Evolutionary conservation across 1,140 invertebrate species (phyloP), one percentile per base, ranked within the genome.

Genomic region (Zaprionus ghesquierei): DNA sequence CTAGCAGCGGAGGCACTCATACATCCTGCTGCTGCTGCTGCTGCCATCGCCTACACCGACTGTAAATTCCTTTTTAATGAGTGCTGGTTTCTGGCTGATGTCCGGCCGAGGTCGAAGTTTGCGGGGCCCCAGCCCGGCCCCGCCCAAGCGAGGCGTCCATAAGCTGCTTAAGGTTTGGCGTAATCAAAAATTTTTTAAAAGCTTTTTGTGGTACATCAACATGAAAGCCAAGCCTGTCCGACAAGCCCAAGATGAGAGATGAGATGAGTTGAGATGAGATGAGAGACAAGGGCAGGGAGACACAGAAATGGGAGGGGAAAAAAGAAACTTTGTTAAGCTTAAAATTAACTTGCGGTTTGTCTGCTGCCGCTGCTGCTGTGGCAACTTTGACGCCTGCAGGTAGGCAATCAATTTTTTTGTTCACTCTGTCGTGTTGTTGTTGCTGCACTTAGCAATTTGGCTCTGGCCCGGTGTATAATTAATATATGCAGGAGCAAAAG

Each of bases 31-130:
- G 49, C 29, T n/a, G n/a, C n/a, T 51, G 12, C 46, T n/a, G 29
- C 0, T 44, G 18, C 22, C 33, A 38, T 38, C 33, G 8, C 9
- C 6, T 20, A 38, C 31, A 53, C 33, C 15, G 54, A 66, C 84
- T 73, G 82, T 70, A 90, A 90, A 90, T 90, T 90, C 89, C 89
- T 87, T 90, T 90, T 90, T 90, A 90, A 90, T 90, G 89, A 90
- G 82, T 79, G 79, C 75, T 68, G 49, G 75, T 73, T 61, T 55
- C 63, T 60, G n/a, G n/a, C n/a, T n/a, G 69, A 75, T 62, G 71
- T 66, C 55, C 62, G 55, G 61, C 55, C 44, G 18, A 44, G 50
- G 15, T 38, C 10, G 31, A 22, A 29, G 12, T 8, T 44, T 5
- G 27, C 38, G n/a, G 0, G 8, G 23, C 3, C 0, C 38, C 20